phyloP scores from a whole-genome alignment of 2,888 invertebrate species.

The Hemithea aestivaria region DNA sequence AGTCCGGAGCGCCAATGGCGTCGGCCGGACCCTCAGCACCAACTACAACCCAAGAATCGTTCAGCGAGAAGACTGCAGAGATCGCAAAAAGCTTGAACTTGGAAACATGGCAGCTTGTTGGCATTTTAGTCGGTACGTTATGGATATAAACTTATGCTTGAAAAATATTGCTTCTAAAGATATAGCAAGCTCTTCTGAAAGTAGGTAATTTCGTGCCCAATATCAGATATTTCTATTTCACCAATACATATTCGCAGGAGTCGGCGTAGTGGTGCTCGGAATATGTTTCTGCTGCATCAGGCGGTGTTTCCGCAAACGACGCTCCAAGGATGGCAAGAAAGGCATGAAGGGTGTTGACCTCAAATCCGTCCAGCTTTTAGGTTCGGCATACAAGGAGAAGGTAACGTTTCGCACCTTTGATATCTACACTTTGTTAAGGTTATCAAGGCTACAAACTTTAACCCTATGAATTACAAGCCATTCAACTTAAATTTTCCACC shows the following conservation, averaged over 20 bases:
- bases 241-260: slow-evolving; percentile 65
- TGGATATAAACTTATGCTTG: too few species aligned
- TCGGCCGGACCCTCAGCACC: slow-evolving; percentile 36
- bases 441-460: neutral
- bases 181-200: too few species aligned
- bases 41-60: slow-evolving; percentile 64
- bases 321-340: slow-evolving; percentile 97
- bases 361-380: slow-evolving; percentile 97
- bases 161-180: too few species aligned
- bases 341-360: slow-evolving; percentile 96
- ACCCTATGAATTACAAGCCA: slow-evolving; percentile 6
- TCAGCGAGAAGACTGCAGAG: slow-evolving; percentile 79
- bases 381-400: slow-evolving; percentile 98
- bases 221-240: too few species aligned
- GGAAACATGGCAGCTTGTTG: slow-evolving; percentile 91
- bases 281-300: slow-evolving; percentile 95
- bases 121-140: slow-evolving; percentile 87
- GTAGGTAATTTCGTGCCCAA: too few species aligned
- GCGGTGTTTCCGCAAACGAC: slow-evolving; percentile 93
- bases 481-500: too few species aligned
- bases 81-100: slow-evolving; percentile 86
- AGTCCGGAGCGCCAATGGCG: slow-evolving; percentile 27
- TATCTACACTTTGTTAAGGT: too few species aligned
- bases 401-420: slow-evolving; percentile 78
- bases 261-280: slow-evolving; percentile 88